Conservation (phyloP, 2,888 invertebrate genomes). For the Rhaphigaster nebulosa region DNA sequence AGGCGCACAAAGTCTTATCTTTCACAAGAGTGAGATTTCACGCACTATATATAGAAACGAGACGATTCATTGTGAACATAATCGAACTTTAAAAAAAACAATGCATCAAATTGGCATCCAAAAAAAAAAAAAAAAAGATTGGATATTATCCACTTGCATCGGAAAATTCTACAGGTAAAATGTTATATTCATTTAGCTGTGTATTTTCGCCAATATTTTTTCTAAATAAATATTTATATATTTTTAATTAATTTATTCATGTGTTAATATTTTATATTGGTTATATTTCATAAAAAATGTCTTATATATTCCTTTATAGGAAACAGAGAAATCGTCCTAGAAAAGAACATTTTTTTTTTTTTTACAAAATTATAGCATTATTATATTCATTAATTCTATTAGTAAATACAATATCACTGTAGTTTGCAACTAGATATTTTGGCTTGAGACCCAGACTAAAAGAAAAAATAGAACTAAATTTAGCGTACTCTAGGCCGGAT, state of each 20-base stretch:
- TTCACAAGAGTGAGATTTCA: not conserved
- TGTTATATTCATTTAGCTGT: too few relatives aligned
- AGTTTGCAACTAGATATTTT: conserved; percentile 14
- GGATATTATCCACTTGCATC: too few relatives aligned
- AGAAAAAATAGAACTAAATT: not conserved
- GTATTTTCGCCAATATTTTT: too few relatives aligned
- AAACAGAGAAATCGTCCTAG: not conserved
- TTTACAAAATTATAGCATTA: not conserved
- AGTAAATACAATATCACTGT: not conserved
- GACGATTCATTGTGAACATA: not conserved
- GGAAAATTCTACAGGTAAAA: too few relatives aligned
- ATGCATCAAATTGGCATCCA: too few relatives aligned
- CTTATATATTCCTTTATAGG: too few relatives aligned
- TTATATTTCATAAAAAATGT: too few relatives aligned
- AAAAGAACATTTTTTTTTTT: not conserved
- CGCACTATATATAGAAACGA: not conserved
- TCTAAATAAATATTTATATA: too few relatives aligned
- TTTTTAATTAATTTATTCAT: too few relatives aligned
- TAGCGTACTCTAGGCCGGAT: not conserved
- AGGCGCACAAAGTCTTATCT: not conserved
- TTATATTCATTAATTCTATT: not conserved
- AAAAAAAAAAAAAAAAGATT: too few relatives aligned
- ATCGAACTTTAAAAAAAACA: not conserved
- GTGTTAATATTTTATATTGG: too few relatives aligned
- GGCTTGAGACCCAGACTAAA: not conserved